A percentile compares a stretch with the other conserved stretches of the same genome.
Evolutionary conservation across 2,888 invertebrate species (phyloP).

Genomic region (Hypsopygia costalis): DNA sequence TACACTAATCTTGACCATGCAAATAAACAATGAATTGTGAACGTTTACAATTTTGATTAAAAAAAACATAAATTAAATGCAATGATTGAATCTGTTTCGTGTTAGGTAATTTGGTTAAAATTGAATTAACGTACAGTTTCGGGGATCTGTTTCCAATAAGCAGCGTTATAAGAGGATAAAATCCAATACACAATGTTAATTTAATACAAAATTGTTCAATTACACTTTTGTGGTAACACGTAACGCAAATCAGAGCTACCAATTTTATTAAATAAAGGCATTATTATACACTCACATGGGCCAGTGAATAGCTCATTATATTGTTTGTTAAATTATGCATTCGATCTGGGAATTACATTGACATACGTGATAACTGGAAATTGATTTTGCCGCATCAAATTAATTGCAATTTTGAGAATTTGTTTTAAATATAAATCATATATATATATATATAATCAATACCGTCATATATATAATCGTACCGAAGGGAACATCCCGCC

Average conservation of each 20-base stretch:
- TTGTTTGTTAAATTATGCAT: too few species aligned
- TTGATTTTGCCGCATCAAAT: too few species aligned
- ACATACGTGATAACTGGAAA: too few species aligned
- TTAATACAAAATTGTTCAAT: constrained; percentile 31
- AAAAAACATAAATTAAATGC: background rate
- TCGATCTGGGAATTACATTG: too few species aligned
- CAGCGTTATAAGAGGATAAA: constrained; percentile 53
- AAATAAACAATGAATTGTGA: background rate
- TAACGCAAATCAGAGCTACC: background rate
- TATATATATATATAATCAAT: too few species aligned
- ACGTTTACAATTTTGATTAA: background rate
- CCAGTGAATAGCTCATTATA: background rate
- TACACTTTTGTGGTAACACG: constrained; percentile 19
- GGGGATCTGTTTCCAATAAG: constrained; percentile 60
- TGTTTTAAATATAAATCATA: too few species aligned
- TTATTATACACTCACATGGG: background rate
- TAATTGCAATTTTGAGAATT: too few species aligned
- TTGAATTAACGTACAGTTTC: constrained; percentile 63
- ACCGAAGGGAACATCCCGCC: too few species aligned
- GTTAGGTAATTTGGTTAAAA: constrained; percentile 26
- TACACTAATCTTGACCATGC: background rate
- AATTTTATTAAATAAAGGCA: background rate
- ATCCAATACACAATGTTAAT: constrained; percentile 39
- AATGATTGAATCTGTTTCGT: background rate
- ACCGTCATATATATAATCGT: too few species aligned